Evolutionary conservation across 1,140 invertebrate genomes (phyloP), one percentile per base, ranked within the genome.

Genomic region (Maconellicoccus hirsutus): DNA sequence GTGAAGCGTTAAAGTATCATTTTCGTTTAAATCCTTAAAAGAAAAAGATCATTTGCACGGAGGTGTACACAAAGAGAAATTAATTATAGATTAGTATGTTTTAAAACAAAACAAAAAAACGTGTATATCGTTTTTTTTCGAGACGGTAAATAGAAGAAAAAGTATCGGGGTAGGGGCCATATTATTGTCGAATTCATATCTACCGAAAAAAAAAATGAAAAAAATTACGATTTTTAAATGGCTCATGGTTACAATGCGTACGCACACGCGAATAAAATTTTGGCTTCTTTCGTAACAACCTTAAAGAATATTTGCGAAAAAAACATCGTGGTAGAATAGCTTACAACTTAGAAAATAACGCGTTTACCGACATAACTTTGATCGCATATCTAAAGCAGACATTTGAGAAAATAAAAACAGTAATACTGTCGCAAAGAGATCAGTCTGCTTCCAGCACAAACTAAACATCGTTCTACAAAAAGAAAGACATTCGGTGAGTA

Each of bases 401-500:
- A 26, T 25, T 25, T 66, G 25, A 25, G 61, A 66, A 25, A 66
- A 66, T 14, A 66, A 66, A 66, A 66, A 66, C 61, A 66, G 61
- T 66, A 66, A 66, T 66, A 66, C 61, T 66, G 61, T 66, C 25
- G 61, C 61, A 66, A 25, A 66, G 61, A 66, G 61, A 66, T 66
- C 61, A 66, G 61, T 66, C 61, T 66, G 61, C 61, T 66, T 66
- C 61, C 25, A 66, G 61, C 61, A 66, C 61, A 66, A 23, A 66
- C 61, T 66, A 66, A 66, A 66, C 25, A 66, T 66, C 61, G 25
- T 66, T 66, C 61, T 19, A 66, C 61, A 26, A 66, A 66, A 66
- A 66, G 61, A 66, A 66, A 66, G 61, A 66, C 61, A 66, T 66
- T 66, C 25, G 61, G 61, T 66, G 61, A 66, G 61, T 66, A 66